Percentiles rank a stretch among this genome's conserved stretches.
Evolutionary conservation across 2,797 vertebrate species (phyloP).

Genomic region (Hoplostethus mediterraneus): DNA sequence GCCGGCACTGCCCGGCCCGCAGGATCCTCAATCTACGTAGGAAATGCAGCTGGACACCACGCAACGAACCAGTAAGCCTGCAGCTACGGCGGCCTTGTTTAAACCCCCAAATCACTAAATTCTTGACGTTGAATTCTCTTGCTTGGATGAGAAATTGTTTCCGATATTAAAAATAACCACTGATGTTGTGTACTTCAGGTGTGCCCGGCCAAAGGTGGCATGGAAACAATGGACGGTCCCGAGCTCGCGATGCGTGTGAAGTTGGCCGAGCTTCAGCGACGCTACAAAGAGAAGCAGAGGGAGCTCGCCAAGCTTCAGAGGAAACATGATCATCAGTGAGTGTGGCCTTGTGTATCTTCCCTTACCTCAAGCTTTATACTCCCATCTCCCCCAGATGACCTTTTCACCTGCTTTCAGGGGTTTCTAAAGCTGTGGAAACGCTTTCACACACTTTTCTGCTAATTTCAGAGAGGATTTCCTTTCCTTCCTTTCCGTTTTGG

Average conservation of each 20-base stretch:
- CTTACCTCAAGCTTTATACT: background rate
- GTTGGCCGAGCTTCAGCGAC: constrained; percentile 92
- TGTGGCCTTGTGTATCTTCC: constrained; percentile 14
- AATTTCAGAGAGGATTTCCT: constrained; percentile 14
- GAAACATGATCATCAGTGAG: constrained; percentile 94
- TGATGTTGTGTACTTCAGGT: constrained; percentile 80
- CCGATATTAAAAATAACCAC: constrained; percentile 17
- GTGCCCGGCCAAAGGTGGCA: constrained; percentile 92
- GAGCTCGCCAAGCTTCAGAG: constrained; percentile 94
- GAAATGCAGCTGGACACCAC: constrained; percentile 95
- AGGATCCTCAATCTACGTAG: constrained; percentile 89
- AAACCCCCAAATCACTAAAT: background rate
- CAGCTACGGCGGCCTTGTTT: background rate
- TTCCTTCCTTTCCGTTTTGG: background rate
- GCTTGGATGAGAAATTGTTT: background rate
- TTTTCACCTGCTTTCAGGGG: constrained; percentile 3
- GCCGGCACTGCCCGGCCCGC: constrained; percentile 78
- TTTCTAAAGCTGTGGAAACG: constrained; percentile 3
- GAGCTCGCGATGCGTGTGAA: constrained; percentile 94
- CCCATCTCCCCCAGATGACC: background rate
- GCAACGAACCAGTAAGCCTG: constrained; percentile 92
- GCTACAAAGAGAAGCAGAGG: constrained; percentile 96
- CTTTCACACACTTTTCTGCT: background rate
- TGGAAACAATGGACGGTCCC: constrained; percentile 92
- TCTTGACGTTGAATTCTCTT: background rate